Evolutionary conservation across 2,113 vertebrate species (phyloP), one percentile per base, ranked within the genome.

Genomic region (Lanius collurio): DNA sequence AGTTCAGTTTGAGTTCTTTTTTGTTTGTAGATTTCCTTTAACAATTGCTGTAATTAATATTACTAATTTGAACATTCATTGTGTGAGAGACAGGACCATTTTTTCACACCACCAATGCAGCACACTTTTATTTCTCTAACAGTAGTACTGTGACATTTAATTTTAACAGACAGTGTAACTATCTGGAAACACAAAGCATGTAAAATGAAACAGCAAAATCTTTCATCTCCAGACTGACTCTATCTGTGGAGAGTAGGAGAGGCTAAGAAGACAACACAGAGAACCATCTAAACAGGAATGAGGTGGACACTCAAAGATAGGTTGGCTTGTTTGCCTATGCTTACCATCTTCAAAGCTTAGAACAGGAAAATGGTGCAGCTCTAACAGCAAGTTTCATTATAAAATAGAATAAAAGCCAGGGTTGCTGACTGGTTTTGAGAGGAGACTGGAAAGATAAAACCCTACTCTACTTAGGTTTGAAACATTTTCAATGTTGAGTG

Each of bases 41-140:
- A 37, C 26, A 42, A 68, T n/a, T 90, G 39, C 27, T 49, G 8
- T 42, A 68, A 87, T 87, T 83, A 95, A 84, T 85, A 87, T 70
- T 82, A 93, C 63, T 75, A 57, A 87, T 31, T 63, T 59, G 35
- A 86, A 87, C 41, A 37, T 70, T 92, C 73, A 6, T 46, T 71
- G 26, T 68, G 28, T 71, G 93, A 89, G 59, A 44, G 28, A 49
- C 71, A 94, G 57, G 31, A 78, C 6, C 15, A 41, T 18, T 71
- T 47, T 65, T 73, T 93, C 31, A 88, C 22, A 93, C 60, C 71
- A 80, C 37, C 63, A 86, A 30, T 57, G 13, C 16, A 73, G 27
- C 50, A 52, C 82, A n/a, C 24, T 89, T 87, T 83, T 89, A 56
- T 95, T 96, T 97, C 87, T 52, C 5, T 55, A 78, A 41, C 39